Conservation (phyloP, 2,888 invertebrate species). For the Hedychridium roseum region DNA sequence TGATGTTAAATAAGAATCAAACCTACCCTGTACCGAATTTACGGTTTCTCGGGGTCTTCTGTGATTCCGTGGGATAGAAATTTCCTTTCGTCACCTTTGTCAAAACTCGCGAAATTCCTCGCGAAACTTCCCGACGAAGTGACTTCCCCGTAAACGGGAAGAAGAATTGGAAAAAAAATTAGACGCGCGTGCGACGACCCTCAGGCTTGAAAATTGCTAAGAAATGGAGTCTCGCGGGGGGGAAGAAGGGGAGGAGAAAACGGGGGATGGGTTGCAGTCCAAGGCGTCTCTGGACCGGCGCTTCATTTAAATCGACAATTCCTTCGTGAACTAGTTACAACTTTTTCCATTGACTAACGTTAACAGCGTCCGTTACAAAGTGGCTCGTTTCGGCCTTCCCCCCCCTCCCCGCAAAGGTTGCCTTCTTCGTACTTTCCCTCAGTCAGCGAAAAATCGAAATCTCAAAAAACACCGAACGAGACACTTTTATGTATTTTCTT, state of each 20-base stretch:
- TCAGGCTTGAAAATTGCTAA: no score
- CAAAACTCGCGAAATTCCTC: no score
- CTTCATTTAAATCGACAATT: constrained; percentile 33
- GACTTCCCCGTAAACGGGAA: no score
- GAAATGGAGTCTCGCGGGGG: no score
- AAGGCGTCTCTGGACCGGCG: constrained; percentile 16
- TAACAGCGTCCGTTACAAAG: constrained; percentile 22
- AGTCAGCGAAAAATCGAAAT: not conserved
- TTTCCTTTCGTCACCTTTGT: no score
- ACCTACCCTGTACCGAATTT: no score
- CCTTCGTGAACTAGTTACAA: constrained; percentile 45
- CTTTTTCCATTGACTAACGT: constrained; percentile 45
- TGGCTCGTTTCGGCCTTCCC: constrained; percentile 10
- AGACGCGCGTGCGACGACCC: constrained; percentile 3
- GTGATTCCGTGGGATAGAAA: no score
- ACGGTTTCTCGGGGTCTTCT: no score
- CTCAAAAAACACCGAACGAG: no score
- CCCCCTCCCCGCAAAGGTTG: constrained; percentile 6
- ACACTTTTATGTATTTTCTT: no score
- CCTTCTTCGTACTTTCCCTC: not conserved
- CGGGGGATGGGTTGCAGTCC: constrained; percentile 15
- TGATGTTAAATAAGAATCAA: no score
- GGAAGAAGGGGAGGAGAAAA: constrained; percentile 14
- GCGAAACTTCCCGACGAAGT: no score
- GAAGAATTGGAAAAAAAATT: constrained; percentile 2